Conservation (phyloP, 2,113 vertebrate genomes). For the Lichenostomus cassidix region DNA sequence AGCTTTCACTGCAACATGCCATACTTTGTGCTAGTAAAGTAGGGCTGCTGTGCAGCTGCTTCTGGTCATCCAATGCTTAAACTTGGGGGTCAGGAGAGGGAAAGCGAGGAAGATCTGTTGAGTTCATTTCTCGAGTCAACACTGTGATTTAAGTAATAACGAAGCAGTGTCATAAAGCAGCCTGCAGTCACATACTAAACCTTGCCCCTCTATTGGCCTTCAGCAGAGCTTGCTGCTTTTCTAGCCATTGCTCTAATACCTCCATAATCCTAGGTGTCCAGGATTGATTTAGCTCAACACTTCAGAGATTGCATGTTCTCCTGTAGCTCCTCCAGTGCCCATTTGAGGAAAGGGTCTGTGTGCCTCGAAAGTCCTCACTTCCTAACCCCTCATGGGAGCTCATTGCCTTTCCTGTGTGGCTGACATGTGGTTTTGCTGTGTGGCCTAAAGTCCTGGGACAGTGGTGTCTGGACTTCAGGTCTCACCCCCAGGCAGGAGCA, state of each 20-base stretch:
- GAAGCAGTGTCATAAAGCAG: neutral
- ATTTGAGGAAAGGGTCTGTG: neutral
- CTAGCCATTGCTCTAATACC: neutral
- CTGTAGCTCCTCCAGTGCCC: neutral
- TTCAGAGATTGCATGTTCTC: neutral
- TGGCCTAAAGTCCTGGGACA: neutral
- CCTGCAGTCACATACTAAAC: neutral
- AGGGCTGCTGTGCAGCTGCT: neutral
- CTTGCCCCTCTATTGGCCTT: neutral
- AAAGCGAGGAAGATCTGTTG: neutral
- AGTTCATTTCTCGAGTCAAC: neutral
- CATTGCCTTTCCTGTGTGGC: neutral
- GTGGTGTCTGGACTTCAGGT: neutral
- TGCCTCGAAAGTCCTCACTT: neutral
- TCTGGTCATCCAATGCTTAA: neutral
- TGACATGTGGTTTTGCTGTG: neutral
- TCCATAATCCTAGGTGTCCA: neutral
- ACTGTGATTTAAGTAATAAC: neutral
- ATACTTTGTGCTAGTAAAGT: neutral
- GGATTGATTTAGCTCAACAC: neutral
- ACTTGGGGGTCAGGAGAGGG: fast-evolving
- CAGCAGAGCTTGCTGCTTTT: neutral
- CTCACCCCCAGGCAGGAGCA: neutral
- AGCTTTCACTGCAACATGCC: neutral
- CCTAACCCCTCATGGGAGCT: neutral